These are phyloP conservation scores for Eurytoma californica DNA, from an alignment of 2,888 invertebrate genomes.

Conservation along the genomic window DNA sequence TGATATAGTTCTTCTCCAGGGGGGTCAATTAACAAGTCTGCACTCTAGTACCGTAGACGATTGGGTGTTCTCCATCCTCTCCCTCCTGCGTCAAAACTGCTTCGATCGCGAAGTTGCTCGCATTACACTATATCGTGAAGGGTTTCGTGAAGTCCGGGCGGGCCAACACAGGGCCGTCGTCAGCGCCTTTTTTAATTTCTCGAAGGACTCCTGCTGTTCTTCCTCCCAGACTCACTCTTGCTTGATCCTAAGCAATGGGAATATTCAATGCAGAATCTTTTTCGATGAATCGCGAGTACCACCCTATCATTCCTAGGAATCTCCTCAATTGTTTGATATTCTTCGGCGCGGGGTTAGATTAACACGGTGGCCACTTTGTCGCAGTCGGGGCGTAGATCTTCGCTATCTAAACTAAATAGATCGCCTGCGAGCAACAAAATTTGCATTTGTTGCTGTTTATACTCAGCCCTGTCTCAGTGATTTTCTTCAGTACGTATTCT, in stretches of 20 bases:
- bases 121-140: background rate
- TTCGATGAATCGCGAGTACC: conserved; percentile 57
- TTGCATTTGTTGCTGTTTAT: background rate
- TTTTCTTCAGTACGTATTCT: background rate
- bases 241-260: conserved; percentile 41
- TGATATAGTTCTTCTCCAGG: conserved; percentile 20
- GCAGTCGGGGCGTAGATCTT: conserved; percentile 29
- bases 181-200: conserved; percentile 40
- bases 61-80: background rate
- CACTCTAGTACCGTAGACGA: background rate
- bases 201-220: conserved; percentile 42
- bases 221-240: conserved; percentile 33
- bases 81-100: too few relatives aligned
- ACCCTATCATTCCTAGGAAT: conserved; percentile 57
- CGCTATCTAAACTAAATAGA: conserved; percentile 32
- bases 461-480: background rate
- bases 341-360: conserved; percentile 33
- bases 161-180: conserved; percentile 48
- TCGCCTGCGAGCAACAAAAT: conserved; percentile 49
- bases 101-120: background rate
- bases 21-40: too few relatives aligned
- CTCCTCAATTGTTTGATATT: conserved; percentile 54
- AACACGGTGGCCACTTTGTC: conserved; percentile 42
- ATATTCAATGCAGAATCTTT: conserved; percentile 56
- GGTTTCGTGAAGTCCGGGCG: conserved; percentile 45